phyloP scores from a whole-genome alignment of 1,140 invertebrate species.

The Pogonomyrmex barbatus region DNA sequence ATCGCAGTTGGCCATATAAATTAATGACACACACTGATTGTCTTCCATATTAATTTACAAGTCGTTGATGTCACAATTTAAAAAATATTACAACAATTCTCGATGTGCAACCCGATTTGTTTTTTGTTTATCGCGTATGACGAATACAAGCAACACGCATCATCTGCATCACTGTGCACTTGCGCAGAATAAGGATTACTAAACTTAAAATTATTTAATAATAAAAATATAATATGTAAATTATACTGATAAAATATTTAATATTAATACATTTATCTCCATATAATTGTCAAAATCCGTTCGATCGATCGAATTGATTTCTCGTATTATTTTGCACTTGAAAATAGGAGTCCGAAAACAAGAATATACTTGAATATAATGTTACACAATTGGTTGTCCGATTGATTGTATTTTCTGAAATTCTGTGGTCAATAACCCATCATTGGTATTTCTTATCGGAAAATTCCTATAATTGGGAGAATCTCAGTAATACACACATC shows the following conservation, averaged over 20 bases:
- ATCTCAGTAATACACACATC: too few species aligned
- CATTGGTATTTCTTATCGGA: too few species aligned
- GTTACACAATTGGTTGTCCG: too few species aligned
- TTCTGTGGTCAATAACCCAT: too few species aligned
- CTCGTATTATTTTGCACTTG: too few species aligned
- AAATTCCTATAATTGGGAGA: too few species aligned
- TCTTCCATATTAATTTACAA: constrained; percentile 41
- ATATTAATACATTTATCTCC: background rate
- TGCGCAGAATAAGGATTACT: background rate
- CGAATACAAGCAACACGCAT: background rate
- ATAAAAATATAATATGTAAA: background rate
- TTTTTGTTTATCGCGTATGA: constrained; percentile 26
- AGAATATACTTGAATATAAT: too few species aligned
- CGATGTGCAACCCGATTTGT: background rate
- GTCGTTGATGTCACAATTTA: background rate
- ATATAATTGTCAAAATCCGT: background rate
- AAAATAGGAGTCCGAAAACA: too few species aligned
- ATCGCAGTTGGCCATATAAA: constrained; percentile 34
- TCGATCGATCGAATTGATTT: background rate
- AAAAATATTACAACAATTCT: background rate
- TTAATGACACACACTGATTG: background rate
- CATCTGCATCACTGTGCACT: constrained; percentile 13
- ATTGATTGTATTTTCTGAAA: too few species aligned
- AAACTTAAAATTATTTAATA: background rate
- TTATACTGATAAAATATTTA: background rate